A percentile compares a stretch with the other conserved stretches of the same genome.
Conservation (phyloP, 2,888 invertebrate genomes). For the Sesamia inferens region DNA sequence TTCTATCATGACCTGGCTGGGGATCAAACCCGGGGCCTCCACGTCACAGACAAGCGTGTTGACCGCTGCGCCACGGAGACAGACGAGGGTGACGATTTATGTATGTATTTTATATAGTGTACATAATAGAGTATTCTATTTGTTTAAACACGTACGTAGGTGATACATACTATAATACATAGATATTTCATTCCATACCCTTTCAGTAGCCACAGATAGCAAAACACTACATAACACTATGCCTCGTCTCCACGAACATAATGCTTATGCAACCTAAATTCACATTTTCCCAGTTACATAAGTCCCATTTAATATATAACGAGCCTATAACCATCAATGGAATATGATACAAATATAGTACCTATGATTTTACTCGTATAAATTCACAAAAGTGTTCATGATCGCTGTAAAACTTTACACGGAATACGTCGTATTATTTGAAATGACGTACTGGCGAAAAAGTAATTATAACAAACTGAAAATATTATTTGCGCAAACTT, state of each 20-base stretch:
- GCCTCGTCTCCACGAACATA: neutral
- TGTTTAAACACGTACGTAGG: neutral
- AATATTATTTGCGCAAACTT: conserved; percentile 77
- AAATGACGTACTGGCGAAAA: conserved; percentile 47
- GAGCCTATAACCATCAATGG: neutral
- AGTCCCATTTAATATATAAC: neutral
- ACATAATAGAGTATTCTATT: no score
- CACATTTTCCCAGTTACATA: neutral
- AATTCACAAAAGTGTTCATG: conserved; percentile 1
- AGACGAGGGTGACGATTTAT: no score
- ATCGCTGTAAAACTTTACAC: conserved; percentile 23
- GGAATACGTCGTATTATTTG: conserved; percentile 40
- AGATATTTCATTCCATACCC: neutral
- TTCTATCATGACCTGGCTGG: no score
- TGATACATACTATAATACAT: neutral
- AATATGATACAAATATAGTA: neutral
- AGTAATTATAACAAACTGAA: conserved; percentile 67
- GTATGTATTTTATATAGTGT: no score
- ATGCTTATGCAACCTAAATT: neutral
- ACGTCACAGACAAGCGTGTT: no score
- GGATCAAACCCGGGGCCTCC: no score
- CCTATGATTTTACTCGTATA: neutral
- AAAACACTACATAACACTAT: neutral
- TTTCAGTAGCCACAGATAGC: neutral
- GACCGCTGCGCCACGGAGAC: no score